Percentiles rank a stretch among this genome's conserved stretches.
phyloP scores from a whole-genome alignment of 2,888 invertebrate genomes.

The Athripsodes cinereus region DNA sequence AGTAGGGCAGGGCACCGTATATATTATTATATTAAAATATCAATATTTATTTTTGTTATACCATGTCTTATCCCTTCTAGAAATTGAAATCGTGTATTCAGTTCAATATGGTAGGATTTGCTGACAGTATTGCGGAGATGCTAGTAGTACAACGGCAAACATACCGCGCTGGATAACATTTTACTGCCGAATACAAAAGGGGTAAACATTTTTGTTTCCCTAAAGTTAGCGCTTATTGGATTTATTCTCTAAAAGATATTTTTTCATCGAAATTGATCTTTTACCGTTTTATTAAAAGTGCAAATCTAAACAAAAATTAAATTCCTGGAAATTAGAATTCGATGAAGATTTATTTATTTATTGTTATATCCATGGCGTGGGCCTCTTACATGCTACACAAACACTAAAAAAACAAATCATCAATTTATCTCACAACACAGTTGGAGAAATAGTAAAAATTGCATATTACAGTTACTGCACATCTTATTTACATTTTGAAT shows the following conservation, averaged over 20 bases:
- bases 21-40: neutral
- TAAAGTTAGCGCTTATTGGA: conserved; percentile 1
- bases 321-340: too few species aligned
- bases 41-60: neutral
- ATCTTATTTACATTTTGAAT: too few species aligned
- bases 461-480: too few species aligned
- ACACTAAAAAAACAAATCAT: too few species aligned
- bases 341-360: too few species aligned
- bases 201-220: conserved; percentile 7
- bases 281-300: neutral
- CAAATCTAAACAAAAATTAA: neutral
- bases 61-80: neutral
- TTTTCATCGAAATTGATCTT: neutral
- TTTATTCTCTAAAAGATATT: neutral
- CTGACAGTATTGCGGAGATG: conserved; percentile 15
- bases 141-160: conserved; percentile 16
- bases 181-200: conserved; percentile 2
- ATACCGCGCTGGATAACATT: conserved; percentile 12
- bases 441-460: too few species aligned
- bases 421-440: too few species aligned
- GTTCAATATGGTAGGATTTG: conserved; percentile 21
- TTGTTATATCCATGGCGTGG: too few species aligned
- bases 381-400: too few species aligned
- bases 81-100: conserved; percentile 19
- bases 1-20: too few species aligned